phyloP scores from a whole-genome alignment of 1,140 invertebrate species.

The Megalonaias nervosa region DNA sequence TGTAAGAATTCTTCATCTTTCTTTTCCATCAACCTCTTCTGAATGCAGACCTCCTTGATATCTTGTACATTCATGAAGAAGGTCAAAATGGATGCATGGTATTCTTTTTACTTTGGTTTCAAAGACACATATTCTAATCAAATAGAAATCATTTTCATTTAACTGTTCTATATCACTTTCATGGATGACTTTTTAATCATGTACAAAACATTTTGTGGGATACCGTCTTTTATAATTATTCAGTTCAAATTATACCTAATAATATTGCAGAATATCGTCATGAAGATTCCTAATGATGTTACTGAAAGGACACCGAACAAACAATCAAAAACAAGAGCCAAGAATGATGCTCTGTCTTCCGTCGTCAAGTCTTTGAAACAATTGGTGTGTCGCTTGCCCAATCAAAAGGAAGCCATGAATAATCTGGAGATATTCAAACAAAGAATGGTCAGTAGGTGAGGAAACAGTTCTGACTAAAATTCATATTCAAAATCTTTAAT shows the following conservation, averaged over 20 bases:
- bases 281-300: slow-evolving; percentile 90
- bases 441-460: slow-evolving; percentile 89
- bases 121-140: no score
- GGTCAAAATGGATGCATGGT: no score
- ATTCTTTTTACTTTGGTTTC: no score
- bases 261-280: slow-evolving; percentile 84
- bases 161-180: no score
- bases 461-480: background rate
- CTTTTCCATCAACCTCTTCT: no score
- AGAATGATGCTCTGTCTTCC: slow-evolving; percentile 81
- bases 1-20: no score
- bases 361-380: slow-evolving; percentile 82
- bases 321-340: slow-evolving; percentile 82
- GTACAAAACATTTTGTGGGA: no score
- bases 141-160: no score
- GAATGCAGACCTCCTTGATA: no score
- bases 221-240: background rate
- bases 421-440: slow-evolving; percentile 94
- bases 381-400: slow-evolving; percentile 83
- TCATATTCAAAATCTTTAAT: background rate
- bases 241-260: no score
- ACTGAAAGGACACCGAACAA: slow-evolving; percentile 96
- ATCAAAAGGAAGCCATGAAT: slow-evolving; percentile 86
- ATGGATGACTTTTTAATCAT: slow-evolving; percentile 14
- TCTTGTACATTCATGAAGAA: no score